Evolutionary conservation across 2,113 vertebrate species (phyloP).

Genomic region (Ciconia maguari): DNA sequence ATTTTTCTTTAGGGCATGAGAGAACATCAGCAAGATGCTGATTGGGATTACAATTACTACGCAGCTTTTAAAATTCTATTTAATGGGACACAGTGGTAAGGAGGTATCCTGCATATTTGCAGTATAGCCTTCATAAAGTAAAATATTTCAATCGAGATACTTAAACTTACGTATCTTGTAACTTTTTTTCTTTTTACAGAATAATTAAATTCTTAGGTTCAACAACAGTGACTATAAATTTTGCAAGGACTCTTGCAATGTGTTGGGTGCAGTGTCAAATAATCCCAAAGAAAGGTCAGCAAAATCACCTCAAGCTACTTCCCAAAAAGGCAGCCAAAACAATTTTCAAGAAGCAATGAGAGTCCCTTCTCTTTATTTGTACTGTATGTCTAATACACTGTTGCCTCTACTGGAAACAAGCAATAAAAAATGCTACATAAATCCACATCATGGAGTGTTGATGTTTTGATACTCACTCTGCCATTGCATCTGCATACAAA

Average conservation of each 20-base stretch:
- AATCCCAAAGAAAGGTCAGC: not conserved
- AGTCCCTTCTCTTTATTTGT: not conserved
- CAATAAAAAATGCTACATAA: slow-evolving; percentile 15
- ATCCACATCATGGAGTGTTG: not conserved
- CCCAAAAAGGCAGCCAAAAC: not conserved
- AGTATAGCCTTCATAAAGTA: not conserved
- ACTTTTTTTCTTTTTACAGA: not conserved
- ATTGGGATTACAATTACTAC: not conserved
- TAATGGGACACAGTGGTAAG: not conserved
- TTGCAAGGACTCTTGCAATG: not conserved
- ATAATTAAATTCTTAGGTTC: not conserved
- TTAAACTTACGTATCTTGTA: not conserved
- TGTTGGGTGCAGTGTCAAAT: not conserved
- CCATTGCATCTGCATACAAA: slow-evolving; percentile 43
- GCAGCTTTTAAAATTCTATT: not conserved
- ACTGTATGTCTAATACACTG: not conserved
- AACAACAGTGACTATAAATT: not conserved
- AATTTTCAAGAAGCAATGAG: not conserved
- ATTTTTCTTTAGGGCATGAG: not conserved
- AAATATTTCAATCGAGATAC: not conserved
- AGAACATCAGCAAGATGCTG: not conserved
- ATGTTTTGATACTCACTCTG: slow-evolving; percentile 47
- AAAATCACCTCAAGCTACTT: not conserved
- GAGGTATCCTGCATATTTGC: not conserved
- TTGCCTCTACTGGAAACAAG: slow-evolving; percentile 23